Evolutionary conservation across 2,888 invertebrate genomes (phyloP).

Genomic region (Dicroscelio sp.): DNA sequence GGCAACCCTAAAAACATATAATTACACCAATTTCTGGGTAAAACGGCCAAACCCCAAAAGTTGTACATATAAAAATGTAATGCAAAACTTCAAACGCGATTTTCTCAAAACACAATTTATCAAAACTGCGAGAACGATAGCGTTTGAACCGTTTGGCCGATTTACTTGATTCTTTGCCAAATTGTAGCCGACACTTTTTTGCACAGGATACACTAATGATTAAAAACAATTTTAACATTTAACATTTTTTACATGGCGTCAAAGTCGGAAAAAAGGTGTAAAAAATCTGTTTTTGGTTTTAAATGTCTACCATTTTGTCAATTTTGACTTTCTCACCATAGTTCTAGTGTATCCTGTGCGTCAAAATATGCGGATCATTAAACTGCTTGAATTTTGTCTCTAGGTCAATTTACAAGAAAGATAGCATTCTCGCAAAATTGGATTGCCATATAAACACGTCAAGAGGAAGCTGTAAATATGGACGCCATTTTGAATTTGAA

Average conservation of each 20-base stretch:
- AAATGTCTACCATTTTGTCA: constrained; percentile 1
- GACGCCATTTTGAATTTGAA: not conserved
- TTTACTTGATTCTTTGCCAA: too few species aligned
- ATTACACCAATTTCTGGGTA: not conserved
- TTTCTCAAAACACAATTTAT: constrained; percentile 20
- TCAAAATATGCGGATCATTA: not conserved
- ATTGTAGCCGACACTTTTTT: too few species aligned
- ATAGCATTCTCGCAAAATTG: not conserved
- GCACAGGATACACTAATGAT: too few species aligned
- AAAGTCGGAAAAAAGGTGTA: not conserved
- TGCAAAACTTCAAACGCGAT: constrained; percentile 11
- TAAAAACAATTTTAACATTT: too few species aligned
- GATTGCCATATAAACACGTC: not conserved
- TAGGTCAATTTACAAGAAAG: not conserved
- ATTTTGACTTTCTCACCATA: not conserved
- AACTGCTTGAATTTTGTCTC: not conserved
- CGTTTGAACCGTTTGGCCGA: too few species aligned
- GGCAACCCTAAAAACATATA: not conserved
- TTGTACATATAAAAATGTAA: constrained; percentile 8
- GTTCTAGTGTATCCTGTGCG: not conserved
- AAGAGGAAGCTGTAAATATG: not conserved
- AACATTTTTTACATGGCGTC: not conserved
- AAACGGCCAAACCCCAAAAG: not conserved
- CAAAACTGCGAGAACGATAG: constrained; percentile 28
- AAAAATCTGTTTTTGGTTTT: not conserved